Percentiles rank a stretch among this genome's conserved stretches.
phyloP scores from a whole-genome alignment of 2,113 vertebrate species.

The Sialia sialis region DNA sequence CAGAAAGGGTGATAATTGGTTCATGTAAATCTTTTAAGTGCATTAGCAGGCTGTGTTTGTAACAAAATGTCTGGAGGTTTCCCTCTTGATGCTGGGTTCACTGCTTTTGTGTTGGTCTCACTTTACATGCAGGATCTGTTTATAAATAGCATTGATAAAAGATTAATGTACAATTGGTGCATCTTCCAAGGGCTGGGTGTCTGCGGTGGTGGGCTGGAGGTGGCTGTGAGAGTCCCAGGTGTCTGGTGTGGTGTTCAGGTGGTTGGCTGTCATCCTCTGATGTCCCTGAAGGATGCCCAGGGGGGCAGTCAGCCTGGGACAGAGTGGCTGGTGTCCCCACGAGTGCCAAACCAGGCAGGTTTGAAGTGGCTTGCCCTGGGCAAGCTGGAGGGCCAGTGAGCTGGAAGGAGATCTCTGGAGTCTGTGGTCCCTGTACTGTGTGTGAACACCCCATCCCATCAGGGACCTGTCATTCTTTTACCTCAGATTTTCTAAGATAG shows the following conservation, averaged over 20 bases:
- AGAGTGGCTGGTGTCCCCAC: background rate
- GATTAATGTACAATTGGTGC: rapidly evolving
- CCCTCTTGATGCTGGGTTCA: background rate
- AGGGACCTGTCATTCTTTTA: background rate
- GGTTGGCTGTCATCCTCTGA: background rate
- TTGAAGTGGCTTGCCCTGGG: background rate
- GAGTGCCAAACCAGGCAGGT: background rate
- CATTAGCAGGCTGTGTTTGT: slow-evolving; percentile 14
- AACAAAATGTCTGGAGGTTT: background rate
- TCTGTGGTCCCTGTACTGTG: rapidly evolving
- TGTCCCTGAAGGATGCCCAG: background rate
- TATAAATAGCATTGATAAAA: background rate
- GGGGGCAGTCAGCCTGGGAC: background rate
- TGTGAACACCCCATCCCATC: background rate
- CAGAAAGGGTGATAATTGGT: slow-evolving; percentile 59
- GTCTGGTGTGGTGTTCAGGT: background rate
- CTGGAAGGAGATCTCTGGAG: background rate
- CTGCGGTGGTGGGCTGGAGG: background rate
- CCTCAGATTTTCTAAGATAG: background rate
- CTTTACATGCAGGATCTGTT: background rate
- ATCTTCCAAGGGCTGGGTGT: background rate
- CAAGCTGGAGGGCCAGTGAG: background rate
- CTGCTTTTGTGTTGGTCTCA: background rate
- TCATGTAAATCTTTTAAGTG: slow-evolving; percentile 55
- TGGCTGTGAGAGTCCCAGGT: background rate